These are phyloP conservation scores for Notothenia coriiceps DNA, from an alignment of 2,113 vertebrate species.

Conservation along the genomic window DNA sequence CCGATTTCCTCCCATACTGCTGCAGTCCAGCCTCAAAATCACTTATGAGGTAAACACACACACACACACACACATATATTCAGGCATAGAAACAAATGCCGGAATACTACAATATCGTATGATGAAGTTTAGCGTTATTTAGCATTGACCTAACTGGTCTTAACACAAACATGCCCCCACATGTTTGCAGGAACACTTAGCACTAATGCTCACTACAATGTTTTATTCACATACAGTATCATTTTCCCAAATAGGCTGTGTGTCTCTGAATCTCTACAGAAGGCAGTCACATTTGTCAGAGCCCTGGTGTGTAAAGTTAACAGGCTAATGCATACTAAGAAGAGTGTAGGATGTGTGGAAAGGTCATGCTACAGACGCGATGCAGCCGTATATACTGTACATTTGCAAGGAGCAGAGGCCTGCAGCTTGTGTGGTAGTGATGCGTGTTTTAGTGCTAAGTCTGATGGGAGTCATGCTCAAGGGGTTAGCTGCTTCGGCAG, in stretches of 20 bases:
- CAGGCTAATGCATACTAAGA: background rate
- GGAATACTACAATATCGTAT: background rate
- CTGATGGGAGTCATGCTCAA: slow-evolving; percentile 59
- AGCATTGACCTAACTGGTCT: background rate
- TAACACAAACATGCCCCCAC: background rate
- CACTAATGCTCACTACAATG: background rate
- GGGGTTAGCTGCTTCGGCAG: slow-evolving; percentile 70
- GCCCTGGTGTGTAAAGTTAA: background rate
- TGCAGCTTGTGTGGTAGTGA: slow-evolving; percentile 57
- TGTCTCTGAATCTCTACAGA: background rate
- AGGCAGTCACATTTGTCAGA: background rate
- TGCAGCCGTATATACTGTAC: slow-evolving; percentile 9
- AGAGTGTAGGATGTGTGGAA: background rate
- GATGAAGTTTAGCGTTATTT: background rate
- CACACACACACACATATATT: background rate
- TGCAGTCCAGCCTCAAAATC: slow-evolving; percentile 97
- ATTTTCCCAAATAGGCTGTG: background rate
- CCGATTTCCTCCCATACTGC: slow-evolving; percentile 92
- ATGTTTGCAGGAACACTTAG: background rate
- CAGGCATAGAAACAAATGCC: no score
- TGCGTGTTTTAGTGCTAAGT: slow-evolving; percentile 55
- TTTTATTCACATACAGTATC: background rate
- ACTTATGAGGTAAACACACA: slow-evolving; percentile 91
- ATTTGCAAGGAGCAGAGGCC: slow-evolving; percentile 25
- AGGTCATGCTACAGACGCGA: background rate